Evolutionary conservation across 2,113 vertebrate species (phyloP).

Genomic region (Amphiprion ocellaris): DNA sequence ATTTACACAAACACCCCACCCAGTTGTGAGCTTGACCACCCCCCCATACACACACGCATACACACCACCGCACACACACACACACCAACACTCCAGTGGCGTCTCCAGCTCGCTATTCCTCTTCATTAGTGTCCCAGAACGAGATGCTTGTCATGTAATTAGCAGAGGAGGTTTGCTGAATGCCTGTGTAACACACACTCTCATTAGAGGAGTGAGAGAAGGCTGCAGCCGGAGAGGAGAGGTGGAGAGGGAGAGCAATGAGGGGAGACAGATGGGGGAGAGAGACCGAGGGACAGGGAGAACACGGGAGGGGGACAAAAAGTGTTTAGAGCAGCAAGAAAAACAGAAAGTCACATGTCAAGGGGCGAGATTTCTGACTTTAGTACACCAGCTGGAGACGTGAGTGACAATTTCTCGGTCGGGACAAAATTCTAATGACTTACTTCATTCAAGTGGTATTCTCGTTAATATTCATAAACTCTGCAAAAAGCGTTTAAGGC

Average conservation of each 20-base stretch:
- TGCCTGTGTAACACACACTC: constrained; percentile 69
- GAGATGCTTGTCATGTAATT: constrained; percentile 84
- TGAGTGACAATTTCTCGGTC: constrained; percentile 11
- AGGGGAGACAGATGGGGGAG: constrained; percentile 11
- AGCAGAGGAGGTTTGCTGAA: constrained; percentile 75
- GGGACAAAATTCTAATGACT: constrained; percentile 1
- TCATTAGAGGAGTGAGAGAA: constrained; percentile 73
- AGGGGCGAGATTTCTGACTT: constrained; percentile 24
- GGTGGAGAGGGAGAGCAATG: constrained; percentile 41
- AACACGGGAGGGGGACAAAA: not conserved
- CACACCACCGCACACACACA: constrained; percentile 9
- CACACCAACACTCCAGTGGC: constrained; percentile 61
- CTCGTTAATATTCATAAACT: constrained; percentile 19
- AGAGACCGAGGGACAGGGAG: constrained; percentile 1
- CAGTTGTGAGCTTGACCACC: constrained; percentile 58
- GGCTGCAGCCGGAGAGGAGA: constrained; percentile 31
- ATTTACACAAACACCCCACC: constrained; percentile 44
- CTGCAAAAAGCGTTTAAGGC: not conserved
- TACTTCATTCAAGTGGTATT: constrained; percentile 15
- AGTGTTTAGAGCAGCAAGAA: constrained; percentile 33
- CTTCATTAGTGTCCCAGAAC: constrained; percentile 82
- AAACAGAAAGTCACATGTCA: constrained; percentile 18
- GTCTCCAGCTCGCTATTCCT: constrained; percentile 72
- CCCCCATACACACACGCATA: not conserved
- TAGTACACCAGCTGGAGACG: not conserved